These are phyloP conservation scores for Sinopyrophorus schimmeli DNA, from an alignment of 2,888 invertebrate species.

Conservation along the genomic window DNA sequence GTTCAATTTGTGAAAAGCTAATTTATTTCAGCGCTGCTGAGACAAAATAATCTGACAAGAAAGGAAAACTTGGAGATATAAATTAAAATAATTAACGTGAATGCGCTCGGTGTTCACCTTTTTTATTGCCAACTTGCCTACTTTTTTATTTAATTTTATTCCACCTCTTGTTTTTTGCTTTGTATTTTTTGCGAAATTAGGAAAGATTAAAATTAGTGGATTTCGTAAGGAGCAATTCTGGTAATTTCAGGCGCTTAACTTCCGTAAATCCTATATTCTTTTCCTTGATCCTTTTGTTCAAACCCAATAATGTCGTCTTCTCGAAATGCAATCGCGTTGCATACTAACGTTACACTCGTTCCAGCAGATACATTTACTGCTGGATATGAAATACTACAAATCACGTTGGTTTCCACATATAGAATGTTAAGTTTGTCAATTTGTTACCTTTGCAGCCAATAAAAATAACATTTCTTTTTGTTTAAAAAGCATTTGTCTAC, in stretches of 20 bases:
- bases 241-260: conserved; percentile 28
- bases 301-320: no score
- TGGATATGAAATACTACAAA: no score
- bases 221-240: conserved; percentile 26
- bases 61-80: conserved; percentile 44
- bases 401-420: conserved; percentile 12
- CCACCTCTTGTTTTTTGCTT: conserved; percentile 35
- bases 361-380: neutral
- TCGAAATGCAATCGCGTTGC: no score
- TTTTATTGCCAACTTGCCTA: conserved; percentile 36
- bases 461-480: conserved; percentile 51
- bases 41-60: conserved; percentile 47
- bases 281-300: conserved; percentile 17
- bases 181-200: conserved; percentile 35
- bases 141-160: conserved; percentile 38
- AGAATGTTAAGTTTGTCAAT: conserved; percentile 36
- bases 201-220: conserved; percentile 35
- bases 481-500: conserved; percentile 52
- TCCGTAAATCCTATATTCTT: conserved; percentile 21
- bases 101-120: conserved; percentile 40
- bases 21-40: conserved; percentile 46
- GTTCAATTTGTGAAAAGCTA: conserved; percentile 47
- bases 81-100: conserved; percentile 49
- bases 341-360: neutral
- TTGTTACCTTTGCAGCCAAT: conserved; percentile 49